Percentiles rank a stretch among this genome's conserved stretches.
phyloP scores from a whole-genome alignment of 1,140 invertebrate species.

The Psilanteris sp. region DNA sequence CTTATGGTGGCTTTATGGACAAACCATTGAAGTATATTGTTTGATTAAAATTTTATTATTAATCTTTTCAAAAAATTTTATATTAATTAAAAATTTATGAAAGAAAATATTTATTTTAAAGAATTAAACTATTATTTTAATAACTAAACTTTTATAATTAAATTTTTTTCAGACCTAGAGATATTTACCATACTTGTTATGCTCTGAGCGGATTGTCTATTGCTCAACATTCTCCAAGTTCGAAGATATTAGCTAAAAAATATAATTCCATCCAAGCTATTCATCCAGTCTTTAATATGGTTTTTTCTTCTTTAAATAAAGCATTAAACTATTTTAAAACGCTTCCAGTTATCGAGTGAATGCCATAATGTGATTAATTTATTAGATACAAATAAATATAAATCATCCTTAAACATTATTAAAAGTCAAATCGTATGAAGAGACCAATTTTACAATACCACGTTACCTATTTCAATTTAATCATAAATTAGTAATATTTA shows the following conservation, averaged over 20 bases:
- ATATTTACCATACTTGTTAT: slow-evolving; percentile 98
- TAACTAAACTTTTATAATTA: slow-evolving; percentile 6
- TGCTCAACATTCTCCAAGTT: slow-evolving; percentile 89
- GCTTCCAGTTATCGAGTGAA: slow-evolving; percentile 70
- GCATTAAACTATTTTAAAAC: slow-evolving; percentile 72
- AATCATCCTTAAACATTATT: too few relatives aligned
- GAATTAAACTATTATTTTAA: too few relatives aligned
- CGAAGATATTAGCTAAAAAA: slow-evolving; percentile 66
- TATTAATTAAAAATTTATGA: too few relatives aligned
- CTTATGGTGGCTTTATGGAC: slow-evolving; percentile 95
- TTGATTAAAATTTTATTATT: too few relatives aligned
- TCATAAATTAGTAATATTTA: not conserved
- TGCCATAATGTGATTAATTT: not conserved
- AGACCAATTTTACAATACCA: not conserved
- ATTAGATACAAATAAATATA: not conserved
- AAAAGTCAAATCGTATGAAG: not conserved
- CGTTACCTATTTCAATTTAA: not conserved
- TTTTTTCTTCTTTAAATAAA: slow-evolving; percentile 66
- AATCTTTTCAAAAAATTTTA: slow-evolving; percentile 1
- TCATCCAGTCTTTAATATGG: slow-evolving; percentile 76
- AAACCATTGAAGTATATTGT: slow-evolving; percentile 96
- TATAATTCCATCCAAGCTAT: slow-evolving; percentile 70
- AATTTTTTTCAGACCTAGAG: slow-evolving; percentile 84
- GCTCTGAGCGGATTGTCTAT: slow-evolving; percentile 96
- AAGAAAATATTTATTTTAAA: too few relatives aligned